Evolutionary conservation across 2,113 vertebrate genomes (phyloP), one percentile per base, ranked within the genome.

Genomic region (Bos indicus): DNA sequence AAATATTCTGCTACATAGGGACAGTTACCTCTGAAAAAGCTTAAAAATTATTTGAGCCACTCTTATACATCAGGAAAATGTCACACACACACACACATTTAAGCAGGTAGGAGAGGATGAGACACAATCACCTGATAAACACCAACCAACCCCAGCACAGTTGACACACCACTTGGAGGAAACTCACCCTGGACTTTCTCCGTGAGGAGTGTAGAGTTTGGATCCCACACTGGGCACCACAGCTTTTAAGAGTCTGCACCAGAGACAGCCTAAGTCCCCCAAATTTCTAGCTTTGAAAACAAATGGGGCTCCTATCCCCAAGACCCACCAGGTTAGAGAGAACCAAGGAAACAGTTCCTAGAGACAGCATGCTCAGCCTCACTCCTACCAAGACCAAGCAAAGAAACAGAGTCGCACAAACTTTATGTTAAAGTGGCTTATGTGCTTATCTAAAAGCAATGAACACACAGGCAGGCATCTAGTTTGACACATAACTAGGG

Each of bases 211-310:
- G 4, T 10, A 57, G 54, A 40, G 36, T 90, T 90, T 46, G 36
- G 23, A 33, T 30, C 8, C 52, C 7, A 1, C 2, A 4, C 2
- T 9, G 13, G 12, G 28, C 1, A 0, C 19, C 67, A 56, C 19
- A 25, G 19, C 12, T 90, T 77, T 77, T 56, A 89, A 57, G 12
- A 33, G 28, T 52, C n/a, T 78, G 3, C 3, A 3, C 40, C 52
- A 46, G 52, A 57, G n/a, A 71, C 52, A 78, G 30, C 9, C 14
- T 40, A 46, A 46, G 52, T 30, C 17, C 28, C 7, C 67, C 1
- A 46, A 25, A 25, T 54, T 46, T 57, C 17, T 33, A 33, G 26
- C 67, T 90, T 57, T 78, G 52, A 46, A 78, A 78, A 46, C 28
- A 14, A 46, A 16, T 9, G 14, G 12, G 67, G 52, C 7, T 33